Evolutionary conservation across 1,140 invertebrate genomes (phyloP).

Genomic region (Grapholita molesta): DNA sequence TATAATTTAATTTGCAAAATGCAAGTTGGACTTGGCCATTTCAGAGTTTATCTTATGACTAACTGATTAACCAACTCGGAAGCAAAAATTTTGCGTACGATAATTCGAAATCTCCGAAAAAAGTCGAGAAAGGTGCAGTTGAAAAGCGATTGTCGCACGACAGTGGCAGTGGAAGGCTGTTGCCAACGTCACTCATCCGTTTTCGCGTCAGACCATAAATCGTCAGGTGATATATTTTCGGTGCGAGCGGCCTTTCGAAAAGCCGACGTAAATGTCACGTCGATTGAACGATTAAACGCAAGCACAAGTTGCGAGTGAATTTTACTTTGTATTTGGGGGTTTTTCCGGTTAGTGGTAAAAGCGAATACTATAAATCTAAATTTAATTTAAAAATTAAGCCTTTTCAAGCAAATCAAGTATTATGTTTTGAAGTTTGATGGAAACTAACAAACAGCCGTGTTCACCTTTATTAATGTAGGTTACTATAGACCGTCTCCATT

Average conservation of each 20-base stretch:
- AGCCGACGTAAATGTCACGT: constrained; percentile 23
- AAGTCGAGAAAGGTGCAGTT: background rate
- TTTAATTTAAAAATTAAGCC: too few relatives aligned
- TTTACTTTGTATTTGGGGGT: background rate
- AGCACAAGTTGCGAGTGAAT: background rate
- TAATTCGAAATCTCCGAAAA: background rate
- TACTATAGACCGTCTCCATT: too few relatives aligned
- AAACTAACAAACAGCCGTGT: too few relatives aligned
- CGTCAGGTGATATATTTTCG: constrained; percentile 24
- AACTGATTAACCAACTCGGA: background rate
- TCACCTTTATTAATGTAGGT: too few relatives aligned
- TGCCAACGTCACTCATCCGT: constrained; percentile 19
- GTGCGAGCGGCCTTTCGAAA: constrained; percentile 13
- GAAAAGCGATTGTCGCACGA: background rate
- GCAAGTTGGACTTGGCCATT: too few relatives aligned
- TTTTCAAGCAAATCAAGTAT: too few relatives aligned
- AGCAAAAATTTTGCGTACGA: background rate
- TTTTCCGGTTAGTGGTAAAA: too few relatives aligned
- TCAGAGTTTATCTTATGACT: background rate
- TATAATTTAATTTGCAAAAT: too few relatives aligned
- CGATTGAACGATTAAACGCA: constrained; percentile 9
- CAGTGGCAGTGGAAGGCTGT: constrained; percentile 14
- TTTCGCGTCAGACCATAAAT: constrained; percentile 8
- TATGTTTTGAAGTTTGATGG: too few relatives aligned
- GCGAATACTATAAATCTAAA: too few relatives aligned